Percentiles rank a stretch among this genome's conserved stretches.
Conservation (phyloP, 1,140 invertebrate genomes). For the Ostrea denselamellosa region DNA sequence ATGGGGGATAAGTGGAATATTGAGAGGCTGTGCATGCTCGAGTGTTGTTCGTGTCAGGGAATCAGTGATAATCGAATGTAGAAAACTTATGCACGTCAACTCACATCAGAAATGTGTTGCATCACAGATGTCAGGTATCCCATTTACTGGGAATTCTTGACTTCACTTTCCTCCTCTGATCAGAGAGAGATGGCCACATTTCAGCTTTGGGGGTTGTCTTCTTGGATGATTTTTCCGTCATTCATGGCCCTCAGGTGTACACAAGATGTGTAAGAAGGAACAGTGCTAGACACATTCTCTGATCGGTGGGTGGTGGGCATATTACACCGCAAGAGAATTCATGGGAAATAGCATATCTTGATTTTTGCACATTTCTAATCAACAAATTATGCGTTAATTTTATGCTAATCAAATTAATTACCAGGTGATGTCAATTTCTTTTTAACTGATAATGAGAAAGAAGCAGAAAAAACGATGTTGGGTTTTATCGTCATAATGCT, state of each 20-base stretch:
- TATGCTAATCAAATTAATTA: slow-evolving; percentile 30
- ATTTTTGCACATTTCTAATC: slow-evolving; percentile 13
- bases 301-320: slow-evolving; percentile 4
- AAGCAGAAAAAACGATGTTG: background rate
- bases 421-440: background rate
- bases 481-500: background rate
- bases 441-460: background rate
- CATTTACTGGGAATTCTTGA: background rate
- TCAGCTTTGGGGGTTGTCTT: background rate
- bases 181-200: background rate
- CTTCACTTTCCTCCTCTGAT: background rate
- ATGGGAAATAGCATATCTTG: background rate
- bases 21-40: slow-evolving; percentile 41
- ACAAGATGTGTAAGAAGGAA: slow-evolving; percentile 33
- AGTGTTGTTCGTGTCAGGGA: slow-evolving; percentile 37
- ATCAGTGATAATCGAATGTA: slow-evolving; percentile 36
- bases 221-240: slow-evolving; percentile 9
- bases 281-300: background rate
- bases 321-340: background rate
- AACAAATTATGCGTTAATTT: background rate
- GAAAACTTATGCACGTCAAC: slow-evolving; percentile 39
- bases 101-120: slow-evolving; percentile 25
- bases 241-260: slow-evolving; percentile 25
- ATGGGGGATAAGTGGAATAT: slow-evolving; percentile 41
- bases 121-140: slow-evolving; percentile 37